Evolutionary conservation across 2,113 vertebrate species (phyloP).

Genomic region (Poeciliopsis occidentalis): DNA sequence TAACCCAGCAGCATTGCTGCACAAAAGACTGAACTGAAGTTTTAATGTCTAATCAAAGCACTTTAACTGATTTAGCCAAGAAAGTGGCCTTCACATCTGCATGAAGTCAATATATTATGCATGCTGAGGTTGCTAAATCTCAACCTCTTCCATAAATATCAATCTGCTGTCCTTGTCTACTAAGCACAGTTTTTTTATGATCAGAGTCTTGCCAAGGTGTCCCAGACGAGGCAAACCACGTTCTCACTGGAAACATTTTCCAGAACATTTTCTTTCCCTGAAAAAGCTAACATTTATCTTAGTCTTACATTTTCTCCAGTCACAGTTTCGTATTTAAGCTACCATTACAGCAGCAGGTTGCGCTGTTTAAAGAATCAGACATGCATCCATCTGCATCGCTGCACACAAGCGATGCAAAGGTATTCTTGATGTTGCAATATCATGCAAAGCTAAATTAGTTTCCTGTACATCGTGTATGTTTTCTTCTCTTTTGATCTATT

Average conservation of each 20-base stretch:
- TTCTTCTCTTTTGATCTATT: no score
- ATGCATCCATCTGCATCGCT: no score
- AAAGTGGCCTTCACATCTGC: slow-evolving; percentile 31
- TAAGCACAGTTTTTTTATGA: slow-evolving; percentile 25
- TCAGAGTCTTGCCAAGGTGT: slow-evolving; percentile 2
- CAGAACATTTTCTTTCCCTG: no score
- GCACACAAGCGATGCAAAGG: no score
- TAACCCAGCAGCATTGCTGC: slow-evolving; percentile 12
- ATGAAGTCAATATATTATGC: background rate
- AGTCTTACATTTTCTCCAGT: no score
- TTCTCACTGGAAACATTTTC: background rate
- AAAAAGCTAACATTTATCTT: no score
- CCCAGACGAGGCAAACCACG: background rate
- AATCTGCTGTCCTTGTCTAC: slow-evolving; percentile 27
- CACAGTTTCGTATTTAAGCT: no score
- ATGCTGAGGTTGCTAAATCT: slow-evolving; percentile 23
- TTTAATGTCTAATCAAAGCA: slow-evolving; percentile 43
- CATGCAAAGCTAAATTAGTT: no score
- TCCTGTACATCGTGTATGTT: no score
- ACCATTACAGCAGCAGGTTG: no score
- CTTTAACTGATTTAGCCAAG: slow-evolving; percentile 28
- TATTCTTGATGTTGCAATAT: no score
- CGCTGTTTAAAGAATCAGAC: no score
- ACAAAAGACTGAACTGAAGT: slow-evolving; percentile 14
- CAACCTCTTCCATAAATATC: slow-evolving; percentile 13